Base-by-base conservation (phyloP, 2,113 vertebrate species). In the Irena cyanogastra region DNA sequence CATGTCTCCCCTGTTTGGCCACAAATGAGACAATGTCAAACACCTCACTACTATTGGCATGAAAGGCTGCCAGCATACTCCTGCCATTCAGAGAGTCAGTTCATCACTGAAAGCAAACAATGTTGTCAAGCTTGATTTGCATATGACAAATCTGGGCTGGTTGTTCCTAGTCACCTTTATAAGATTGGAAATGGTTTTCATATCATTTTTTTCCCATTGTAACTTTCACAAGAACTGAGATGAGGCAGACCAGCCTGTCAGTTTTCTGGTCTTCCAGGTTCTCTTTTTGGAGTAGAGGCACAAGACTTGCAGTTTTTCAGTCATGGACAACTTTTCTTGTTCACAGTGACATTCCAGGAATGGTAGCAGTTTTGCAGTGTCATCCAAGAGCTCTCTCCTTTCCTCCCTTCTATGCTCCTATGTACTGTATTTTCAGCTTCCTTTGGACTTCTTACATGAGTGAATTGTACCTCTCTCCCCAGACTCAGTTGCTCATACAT, bases 51-150 rank as follows among this genome's bases (percentile, higher is more conserved):
- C 45, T 30, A 1, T 4, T 56, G 17, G 26, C 9, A 10, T 28
- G 33, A 63, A 54, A 64, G 17, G 39, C 35, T 56, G 10, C 10
- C 41, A 37, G 39, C 0, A 0, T 2, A 1, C 18, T 81, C 5
- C 41, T 78, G 20, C 45, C 33, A 20, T 65, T 76, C 28, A 22
- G 53, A 81, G 41, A 39, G 49, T 49, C 59, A 27, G 26, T 61
- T 39, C 35, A 30, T 65, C 64, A 22, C 49, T 72, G 88, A 50
- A 59, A 83, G 59, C 31, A 28, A 41, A 9, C 18, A 28, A 2
- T 8, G 20, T 71, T 60, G 20, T 44, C 57, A 33, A 13, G 35
- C 31, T 45, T 68, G 53, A 45, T 39, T 54, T 69, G 17, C 23
- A 30, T 64, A 9, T 27, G 45, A 37, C 24, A 61, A 4, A 31